Base-by-base conservation (phyloP, 2,797 vertebrate genomes). In the Characodon lateralis region DNA sequence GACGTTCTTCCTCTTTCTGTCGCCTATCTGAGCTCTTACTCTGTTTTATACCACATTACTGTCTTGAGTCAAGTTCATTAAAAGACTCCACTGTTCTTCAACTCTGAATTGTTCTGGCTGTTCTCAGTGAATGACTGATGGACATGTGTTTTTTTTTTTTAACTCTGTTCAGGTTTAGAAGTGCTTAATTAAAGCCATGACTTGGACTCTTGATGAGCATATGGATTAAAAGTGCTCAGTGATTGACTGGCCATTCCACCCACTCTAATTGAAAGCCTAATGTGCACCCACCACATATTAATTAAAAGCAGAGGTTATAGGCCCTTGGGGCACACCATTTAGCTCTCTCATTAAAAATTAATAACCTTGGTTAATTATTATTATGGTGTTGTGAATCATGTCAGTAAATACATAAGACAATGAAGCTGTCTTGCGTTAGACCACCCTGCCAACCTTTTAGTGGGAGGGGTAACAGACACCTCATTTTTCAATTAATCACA, bases 311-410 rank as follows among this genome's bases (percentile, higher is more conserved):
- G 90, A 92, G 93, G 95, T 95, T 93, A 95, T 93, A 95, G 93
- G 91, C 91, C 94, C 93, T 89, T 85, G 92, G 91, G 93, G 91
- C 82, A 53, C 89, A 93, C 93, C 93, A 94, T 95, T 95, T 95
- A 95, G 91, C 93, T 89, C 89, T 90, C 92, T 95, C 93, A 95
- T 96, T 95, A 95, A 95, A 95, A 95, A 94, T 95, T 93, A 95
- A 96, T 95, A 95, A 93, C 93, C 92, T 93, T 90, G 92, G 91
- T 95, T 95, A 95, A 95, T 95, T 95, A 94, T 94, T 94, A 93
- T 94, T 94, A 94, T 94, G 89, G 71, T 94, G 89, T 93, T 93
- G 93, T 91, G 93, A 93, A 91, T 93, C 92, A 87, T 77, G 28
- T 92, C 87, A 89, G 91, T 89, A 90, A 91, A 93, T 93, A 95